Percentiles rank a stretch among this genome's conserved stretches.
Conservation (phyloP, 2,888 invertebrate species). For the Calameuta filiformis region DNA sequence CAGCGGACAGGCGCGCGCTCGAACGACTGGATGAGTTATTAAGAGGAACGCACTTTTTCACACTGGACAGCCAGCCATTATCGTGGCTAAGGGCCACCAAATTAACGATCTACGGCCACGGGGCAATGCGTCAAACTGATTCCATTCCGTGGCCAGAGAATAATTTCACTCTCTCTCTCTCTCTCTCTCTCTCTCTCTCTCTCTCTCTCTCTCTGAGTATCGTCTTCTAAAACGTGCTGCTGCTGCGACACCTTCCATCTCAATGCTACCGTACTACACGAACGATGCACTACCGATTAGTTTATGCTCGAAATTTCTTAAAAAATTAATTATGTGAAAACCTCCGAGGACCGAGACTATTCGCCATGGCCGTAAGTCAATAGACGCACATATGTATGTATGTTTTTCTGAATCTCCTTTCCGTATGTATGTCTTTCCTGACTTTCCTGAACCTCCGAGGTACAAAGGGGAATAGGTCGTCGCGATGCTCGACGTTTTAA, state of each 20-base stretch:
- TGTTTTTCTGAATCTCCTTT: no score
- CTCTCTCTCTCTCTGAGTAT: background rate
- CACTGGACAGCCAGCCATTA: conserved; percentile 30
- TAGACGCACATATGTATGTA: background rate
- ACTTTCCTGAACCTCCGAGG: no score
- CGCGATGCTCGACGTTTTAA: no score
- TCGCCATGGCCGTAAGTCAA: background rate
- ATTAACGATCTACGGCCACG: conserved; percentile 49
- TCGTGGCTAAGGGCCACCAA: conserved; percentile 40
- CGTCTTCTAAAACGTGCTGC: conserved; percentile 6
- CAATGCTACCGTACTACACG: no score
- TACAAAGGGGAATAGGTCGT: no score
- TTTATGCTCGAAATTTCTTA: conserved; percentile 5
- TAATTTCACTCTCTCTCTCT: background rate
- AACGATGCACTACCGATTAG: conserved; percentile 5
- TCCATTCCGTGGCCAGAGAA: conserved; percentile 41
- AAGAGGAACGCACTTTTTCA: background rate
- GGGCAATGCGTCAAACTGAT: conserved; percentile 53
- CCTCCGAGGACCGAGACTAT: background rate
- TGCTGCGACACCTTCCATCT: conserved; percentile 11
- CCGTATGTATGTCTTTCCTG: no score
- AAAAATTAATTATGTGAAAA: background rate
- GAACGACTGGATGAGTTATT: background rate
- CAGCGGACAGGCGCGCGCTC: no score
- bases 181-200: conserved; percentile 1